A percentile compares a stretch with the other conserved stretches of the same genome.
Conservation (phyloP, 2,797 vertebrate species). For the Echeneis naucrates region DNA sequence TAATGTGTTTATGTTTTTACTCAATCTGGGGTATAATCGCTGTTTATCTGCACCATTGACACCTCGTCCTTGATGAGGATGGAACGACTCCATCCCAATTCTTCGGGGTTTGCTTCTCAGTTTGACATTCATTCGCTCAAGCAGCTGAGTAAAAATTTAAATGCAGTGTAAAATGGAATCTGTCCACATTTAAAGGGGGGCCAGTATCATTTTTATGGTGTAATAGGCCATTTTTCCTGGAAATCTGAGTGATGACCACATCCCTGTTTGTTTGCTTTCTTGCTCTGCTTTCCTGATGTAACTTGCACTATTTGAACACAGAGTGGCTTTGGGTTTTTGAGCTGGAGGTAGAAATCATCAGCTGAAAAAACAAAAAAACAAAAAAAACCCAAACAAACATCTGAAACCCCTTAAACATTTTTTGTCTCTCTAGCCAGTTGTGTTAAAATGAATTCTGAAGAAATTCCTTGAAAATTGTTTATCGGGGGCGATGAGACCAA, state of each 20-base stretch:
- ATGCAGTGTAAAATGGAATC: background rate
- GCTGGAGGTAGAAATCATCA: background rate
- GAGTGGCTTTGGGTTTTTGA: conserved; percentile 1
- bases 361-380: background rate
- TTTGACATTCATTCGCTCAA: conserved; percentile 3
- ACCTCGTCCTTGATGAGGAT: background rate
- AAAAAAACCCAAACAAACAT: too few species aligned
- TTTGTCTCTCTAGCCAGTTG: background rate
- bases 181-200: too few species aligned
- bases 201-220: background rate
- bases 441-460: background rate
- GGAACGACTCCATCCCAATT: background rate
- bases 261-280: background rate
- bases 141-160: conserved; percentile 17
- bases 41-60: background rate
- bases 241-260: background rate
- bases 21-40: background rate
- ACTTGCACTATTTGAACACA: background rate
- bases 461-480: background rate
- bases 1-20: background rate
- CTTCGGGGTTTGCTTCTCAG: background rate
- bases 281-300: background rate
- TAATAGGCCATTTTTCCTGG: background rate
- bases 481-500: background rate
- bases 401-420: background rate